Conservation (phyloP, 2,888 invertebrate genomes). For the Emmelina monodactyla region DNA sequence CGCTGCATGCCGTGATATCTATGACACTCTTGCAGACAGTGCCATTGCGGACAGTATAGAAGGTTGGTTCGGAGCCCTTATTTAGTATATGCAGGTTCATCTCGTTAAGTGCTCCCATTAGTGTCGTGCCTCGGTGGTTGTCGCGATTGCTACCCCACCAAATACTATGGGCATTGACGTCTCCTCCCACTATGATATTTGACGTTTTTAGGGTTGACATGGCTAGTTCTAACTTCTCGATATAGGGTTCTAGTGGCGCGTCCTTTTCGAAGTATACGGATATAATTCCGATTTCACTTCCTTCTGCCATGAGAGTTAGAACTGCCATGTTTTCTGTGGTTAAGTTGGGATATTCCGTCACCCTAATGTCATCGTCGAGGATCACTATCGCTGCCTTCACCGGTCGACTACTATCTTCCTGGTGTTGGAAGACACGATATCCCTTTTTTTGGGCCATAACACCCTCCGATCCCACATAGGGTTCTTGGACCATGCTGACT, state of each 20-base stretch:
- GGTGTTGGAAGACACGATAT: neutral
- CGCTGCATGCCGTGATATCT: constrained; percentile 15
- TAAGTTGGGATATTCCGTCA: neutral
- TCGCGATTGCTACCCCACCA: constrained; percentile 10
- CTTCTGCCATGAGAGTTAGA: neutral
- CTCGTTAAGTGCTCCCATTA: constrained; percentile 12
- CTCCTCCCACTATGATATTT: constrained; percentile 6
- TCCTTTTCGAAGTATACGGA: constrained; percentile 18
- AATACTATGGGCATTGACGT: constrained; percentile 9
- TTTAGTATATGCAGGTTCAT: constrained; percentile 15
- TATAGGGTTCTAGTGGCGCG: constrained; percentile 9
- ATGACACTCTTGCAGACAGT: constrained; percentile 13
- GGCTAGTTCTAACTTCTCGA: neutral
- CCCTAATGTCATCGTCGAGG: neutral
- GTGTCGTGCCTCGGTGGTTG: constrained; percentile 13
- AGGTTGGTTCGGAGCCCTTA: constrained; percentile 7
- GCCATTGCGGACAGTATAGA: too few relatives aligned
- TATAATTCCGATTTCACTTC: constrained; percentile 8
- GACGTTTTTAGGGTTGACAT: neutral
- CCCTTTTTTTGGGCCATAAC: neutral
- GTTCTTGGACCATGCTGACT: constrained; percentile 1
- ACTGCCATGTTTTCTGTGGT: constrained; percentile 1
- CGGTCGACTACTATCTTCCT: neutral
- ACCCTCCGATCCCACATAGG: constrained; percentile 2
- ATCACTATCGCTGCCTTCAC: constrained; percentile 1